phyloP scores from a whole-genome alignment of 1,140 invertebrate genomes.

The Drosophila subobscura region DNA sequence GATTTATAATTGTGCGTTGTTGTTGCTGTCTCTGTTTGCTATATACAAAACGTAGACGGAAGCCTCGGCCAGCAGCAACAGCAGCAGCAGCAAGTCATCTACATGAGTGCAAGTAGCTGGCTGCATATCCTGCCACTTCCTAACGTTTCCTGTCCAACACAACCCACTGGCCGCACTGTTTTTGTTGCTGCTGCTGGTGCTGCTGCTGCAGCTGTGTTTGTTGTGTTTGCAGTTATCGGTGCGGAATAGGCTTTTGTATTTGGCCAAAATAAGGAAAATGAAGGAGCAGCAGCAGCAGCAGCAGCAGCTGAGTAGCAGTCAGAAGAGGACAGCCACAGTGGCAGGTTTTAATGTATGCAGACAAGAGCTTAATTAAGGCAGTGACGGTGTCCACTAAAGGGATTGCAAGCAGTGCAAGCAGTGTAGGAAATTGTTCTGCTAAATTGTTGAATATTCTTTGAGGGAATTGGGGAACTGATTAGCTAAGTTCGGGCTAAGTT shows the following conservation, averaged over 20 bases:
- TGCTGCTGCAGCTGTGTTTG: conserved; percentile 43
- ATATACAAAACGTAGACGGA: conserved; percentile 27
- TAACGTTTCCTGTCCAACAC: conserved; percentile 65
- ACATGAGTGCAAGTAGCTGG: conserved; percentile 82
- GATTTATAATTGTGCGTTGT: conserved; percentile 76
- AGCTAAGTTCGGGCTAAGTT: too few species aligned
- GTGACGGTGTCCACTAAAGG: conserved; percentile 21
- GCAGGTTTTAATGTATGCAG: conserved; percentile 81
- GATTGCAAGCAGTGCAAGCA: neutral
- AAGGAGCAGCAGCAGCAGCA: conserved; percentile 61
- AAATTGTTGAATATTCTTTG: neutral
- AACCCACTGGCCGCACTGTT: conserved; percentile 52
- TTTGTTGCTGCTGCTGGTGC: conserved; percentile 11
- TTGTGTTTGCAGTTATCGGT: conserved; percentile 79
- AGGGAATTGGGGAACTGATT: too few species aligned
- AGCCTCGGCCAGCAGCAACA: conserved; percentile 32
- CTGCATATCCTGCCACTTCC: conserved; percentile 79
- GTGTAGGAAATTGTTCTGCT: neutral
- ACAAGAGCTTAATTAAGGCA: conserved; percentile 82
- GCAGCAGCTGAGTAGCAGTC: conserved; percentile 21
- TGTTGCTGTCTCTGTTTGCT: conserved; percentile 47
- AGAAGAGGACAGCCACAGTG: conserved; percentile 61
- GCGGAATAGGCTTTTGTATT: conserved; percentile 82
- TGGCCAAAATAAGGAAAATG: conserved; percentile 81
- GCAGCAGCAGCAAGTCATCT: conserved; percentile 74